Conservation (phyloP, 2,888 invertebrate species). For the Loripinus fragilis region DNA sequence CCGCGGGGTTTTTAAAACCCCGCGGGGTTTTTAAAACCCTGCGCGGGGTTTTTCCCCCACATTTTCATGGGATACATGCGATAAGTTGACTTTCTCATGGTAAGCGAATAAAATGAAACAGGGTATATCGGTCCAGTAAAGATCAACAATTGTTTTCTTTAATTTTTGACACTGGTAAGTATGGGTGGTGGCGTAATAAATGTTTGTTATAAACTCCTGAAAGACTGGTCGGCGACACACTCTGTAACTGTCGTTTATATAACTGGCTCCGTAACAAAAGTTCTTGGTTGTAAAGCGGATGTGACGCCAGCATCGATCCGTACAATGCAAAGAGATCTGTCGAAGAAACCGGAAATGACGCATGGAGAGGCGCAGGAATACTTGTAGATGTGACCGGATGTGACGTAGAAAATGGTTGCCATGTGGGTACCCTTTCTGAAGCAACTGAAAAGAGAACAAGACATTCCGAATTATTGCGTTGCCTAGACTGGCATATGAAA, state of each 20-base stretch:
- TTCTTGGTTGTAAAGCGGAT: conserved; percentile 57
- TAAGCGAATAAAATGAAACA: no score
- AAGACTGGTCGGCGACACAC: conserved; percentile 29
- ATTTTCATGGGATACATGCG: no score
- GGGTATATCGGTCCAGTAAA: no score
- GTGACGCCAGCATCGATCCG: conserved; percentile 54
- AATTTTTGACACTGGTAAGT: conserved; percentile 36
- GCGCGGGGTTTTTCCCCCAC: no score
- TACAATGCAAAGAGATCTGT: conserved; percentile 52
- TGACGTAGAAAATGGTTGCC: conserved; percentile 46
- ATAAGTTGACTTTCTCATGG: no score
- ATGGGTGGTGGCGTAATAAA: conserved; percentile 52
- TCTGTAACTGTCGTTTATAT: conserved; percentile 34
- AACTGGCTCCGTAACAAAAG: conserved; percentile 54
- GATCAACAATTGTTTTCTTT: conserved; percentile 15
- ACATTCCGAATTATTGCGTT: no score
- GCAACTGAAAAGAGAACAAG: conserved; percentile 18
- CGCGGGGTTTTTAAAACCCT: no score
- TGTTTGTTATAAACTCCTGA: conserved; percentile 40
- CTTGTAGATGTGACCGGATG: conserved; percentile 32
- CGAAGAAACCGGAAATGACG: conserved; percentile 42
- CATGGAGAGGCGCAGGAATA: conserved; percentile 29
- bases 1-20: no score
- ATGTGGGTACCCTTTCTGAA: conserved; percentile 22
- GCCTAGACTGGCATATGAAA: no score